A percentile compares a stretch with the other conserved stretches of the same genome.
Evolutionary conservation across 1,140 invertebrate genomes (phyloP).

Genomic region (Daktulosphaira vitifoliae): DNA sequence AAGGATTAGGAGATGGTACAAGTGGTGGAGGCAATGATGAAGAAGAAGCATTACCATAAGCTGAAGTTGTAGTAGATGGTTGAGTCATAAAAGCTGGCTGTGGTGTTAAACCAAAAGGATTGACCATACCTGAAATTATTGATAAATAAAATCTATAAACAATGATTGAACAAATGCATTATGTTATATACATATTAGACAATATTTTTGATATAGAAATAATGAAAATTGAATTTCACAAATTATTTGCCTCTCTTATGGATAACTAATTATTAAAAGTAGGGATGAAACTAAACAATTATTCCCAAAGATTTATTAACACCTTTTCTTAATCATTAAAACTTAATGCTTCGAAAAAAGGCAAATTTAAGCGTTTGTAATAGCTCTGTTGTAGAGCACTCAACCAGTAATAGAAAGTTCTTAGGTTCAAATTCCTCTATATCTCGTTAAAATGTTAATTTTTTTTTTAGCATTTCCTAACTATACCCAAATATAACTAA

Average conservation of each 20-base stretch:
- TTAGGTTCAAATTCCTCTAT: too few relatives aligned
- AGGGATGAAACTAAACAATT: too few relatives aligned
- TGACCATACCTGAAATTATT: slow-evolving; percentile 35
- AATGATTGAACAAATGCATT: background rate
- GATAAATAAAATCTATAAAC: slow-evolving; percentile 4
- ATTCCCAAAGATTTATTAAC: too few relatives aligned
- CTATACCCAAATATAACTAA: too few relatives aligned
- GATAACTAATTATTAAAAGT: background rate
- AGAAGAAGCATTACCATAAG: slow-evolving; percentile 19
- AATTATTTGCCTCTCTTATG: background rate
- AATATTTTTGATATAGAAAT: background rate
- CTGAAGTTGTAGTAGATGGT: background rate
- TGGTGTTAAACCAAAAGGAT: slow-evolving; percentile 35
- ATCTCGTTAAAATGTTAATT: too few relatives aligned
- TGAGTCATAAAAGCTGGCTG: slow-evolving; percentile 14
- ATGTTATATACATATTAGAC: background rate
- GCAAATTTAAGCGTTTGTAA: too few relatives aligned
- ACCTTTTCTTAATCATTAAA: too few relatives aligned
- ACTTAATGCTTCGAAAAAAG: too few relatives aligned
- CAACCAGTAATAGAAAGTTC: too few relatives aligned
- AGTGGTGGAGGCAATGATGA: slow-evolving; percentile 35
- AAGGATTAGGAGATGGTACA: slow-evolving; percentile 37
- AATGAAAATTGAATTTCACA: background rate
- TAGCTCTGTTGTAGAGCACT: too few relatives aligned
- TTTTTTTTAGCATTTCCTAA: too few relatives aligned